Percentiles rank a stretch among this genome's conserved stretches.
These are phyloP conservation scores for Copidosoma floridanum DNA, from an alignment of 1,140 invertebrate species.

Conservation along the genomic window DNA sequence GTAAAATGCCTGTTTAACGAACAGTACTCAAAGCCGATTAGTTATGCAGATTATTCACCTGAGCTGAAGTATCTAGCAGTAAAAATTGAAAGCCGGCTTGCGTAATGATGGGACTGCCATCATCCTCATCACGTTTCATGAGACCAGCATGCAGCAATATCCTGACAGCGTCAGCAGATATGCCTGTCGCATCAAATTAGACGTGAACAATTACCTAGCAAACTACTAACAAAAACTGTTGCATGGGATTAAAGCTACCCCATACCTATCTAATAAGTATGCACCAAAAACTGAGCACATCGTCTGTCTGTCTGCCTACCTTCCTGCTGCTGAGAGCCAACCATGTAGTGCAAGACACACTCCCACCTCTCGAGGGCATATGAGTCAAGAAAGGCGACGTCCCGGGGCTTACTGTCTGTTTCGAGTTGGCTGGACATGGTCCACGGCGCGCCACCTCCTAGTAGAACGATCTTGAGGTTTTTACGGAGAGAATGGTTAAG, in stretches of 20 bases:
- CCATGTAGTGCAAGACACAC: conserved; percentile 96
- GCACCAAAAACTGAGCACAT: not conserved
- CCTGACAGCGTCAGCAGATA: conserved; percentile 88
- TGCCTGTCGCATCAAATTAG: conserved; percentile 58
- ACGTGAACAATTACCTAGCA: not conserved
- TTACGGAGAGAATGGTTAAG: conserved; percentile 84
- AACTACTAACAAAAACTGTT: too few species aligned
- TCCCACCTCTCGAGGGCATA: conserved; percentile 96
- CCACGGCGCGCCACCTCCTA: conserved; percentile 89
- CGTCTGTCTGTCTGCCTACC: conserved; percentile 42
- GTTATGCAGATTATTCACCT: conserved; percentile 58
- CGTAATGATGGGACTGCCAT: conserved; percentile 84
- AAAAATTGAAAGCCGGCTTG: conserved; percentile 94
- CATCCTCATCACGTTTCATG: conserved; percentile 84
- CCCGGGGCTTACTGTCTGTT: conserved; percentile 84
- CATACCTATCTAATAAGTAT: too few species aligned
- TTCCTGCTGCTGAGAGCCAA: conserved; percentile 82
- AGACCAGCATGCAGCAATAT: conserved; percentile 88
- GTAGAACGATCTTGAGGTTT: conserved; percentile 83
- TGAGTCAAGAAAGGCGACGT: conserved; percentile 84
- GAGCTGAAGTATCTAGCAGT: conserved; percentile 84
- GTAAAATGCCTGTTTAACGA: conserved; percentile 1
- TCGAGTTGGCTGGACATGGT: conserved; percentile 81
- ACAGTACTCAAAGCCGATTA: not conserved
- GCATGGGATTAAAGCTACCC: too few species aligned